These are phyloP conservation scores for Bombyx mandarina DNA, from an alignment of 1,140 invertebrate species.

Conservation along the genomic window DNA sequence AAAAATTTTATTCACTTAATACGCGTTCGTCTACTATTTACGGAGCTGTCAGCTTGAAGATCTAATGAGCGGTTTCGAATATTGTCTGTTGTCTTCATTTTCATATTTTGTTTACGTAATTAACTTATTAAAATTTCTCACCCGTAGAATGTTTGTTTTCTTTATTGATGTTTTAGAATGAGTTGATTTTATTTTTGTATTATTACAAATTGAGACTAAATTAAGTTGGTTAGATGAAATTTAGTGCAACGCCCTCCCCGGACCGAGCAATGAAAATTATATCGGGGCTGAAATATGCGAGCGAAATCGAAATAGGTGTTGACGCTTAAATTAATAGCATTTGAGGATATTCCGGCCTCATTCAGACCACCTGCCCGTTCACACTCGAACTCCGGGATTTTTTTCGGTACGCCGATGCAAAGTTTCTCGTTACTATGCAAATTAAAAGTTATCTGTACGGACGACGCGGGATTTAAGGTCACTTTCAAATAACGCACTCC, in stretches of 20 bases:
- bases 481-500: slow-evolving; percentile 39
- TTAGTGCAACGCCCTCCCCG: too few species aligned
- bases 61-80: slow-evolving; percentile 58
- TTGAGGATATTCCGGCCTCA: slow-evolving; percentile 35
- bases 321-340: slow-evolving; percentile 13
- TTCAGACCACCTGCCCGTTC: slow-evolving; percentile 41
- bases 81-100: slow-evolving; percentile 42
- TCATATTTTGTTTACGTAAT: slow-evolving; percentile 52
- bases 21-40: slow-evolving; percentile 33
- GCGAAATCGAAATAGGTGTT: not conserved
- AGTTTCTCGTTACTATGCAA: slow-evolving; percentile 66
- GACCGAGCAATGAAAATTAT: too few species aligned
- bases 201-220: too few species aligned
- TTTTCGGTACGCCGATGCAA: slow-evolving; percentile 52
- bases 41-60: slow-evolving; percentile 50
- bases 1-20: slow-evolving; percentile 34
- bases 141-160: slow-evolving; percentile 1
- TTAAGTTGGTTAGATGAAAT: too few species aligned
- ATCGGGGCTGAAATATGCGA: too few species aligned
- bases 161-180: not conserved
- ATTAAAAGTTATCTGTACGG: slow-evolving; percentile 55
- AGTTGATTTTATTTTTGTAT: too few species aligned
- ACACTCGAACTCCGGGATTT: slow-evolving; percentile 43
- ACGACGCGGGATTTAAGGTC: slow-evolving; percentile 46
- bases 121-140: slow-evolving; percentile 13